phyloP scores from a whole-genome alignment of 1,140 invertebrate genomes.

The Helicoverpa zea region DNA sequence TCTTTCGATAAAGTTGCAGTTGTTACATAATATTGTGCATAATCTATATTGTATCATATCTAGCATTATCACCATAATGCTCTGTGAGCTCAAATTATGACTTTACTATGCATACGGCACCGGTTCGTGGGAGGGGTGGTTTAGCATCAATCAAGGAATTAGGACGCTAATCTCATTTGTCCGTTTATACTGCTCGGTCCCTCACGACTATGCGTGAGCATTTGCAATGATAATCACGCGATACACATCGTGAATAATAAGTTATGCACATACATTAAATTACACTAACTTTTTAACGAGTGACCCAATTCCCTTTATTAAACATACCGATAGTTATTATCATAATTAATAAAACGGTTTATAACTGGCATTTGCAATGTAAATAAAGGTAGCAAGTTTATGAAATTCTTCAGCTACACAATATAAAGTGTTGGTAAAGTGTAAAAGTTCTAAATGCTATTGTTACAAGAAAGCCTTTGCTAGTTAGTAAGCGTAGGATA shows the following conservation, averaged over 20 bases:
- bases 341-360: too few species aligned
- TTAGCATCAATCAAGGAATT: slow-evolving; percentile 80
- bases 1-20: neutral
- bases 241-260: slow-evolving; percentile 45
- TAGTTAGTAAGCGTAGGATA: too few species aligned
- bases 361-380: too few species aligned
- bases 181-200: slow-evolving; percentile 65
- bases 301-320: neutral
- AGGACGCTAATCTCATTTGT: slow-evolving; percentile 78
- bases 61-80: slow-evolving; percentile 36
- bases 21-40: neutral
- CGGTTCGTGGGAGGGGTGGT: slow-evolving; percentile 66
- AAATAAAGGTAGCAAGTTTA: too few species aligned
- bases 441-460: too few species aligned
- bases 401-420: too few species aligned
- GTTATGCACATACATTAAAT: slow-evolving; percentile 22
- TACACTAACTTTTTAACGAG: slow-evolving; percentile 30
- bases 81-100: slow-evolving; percentile 58
- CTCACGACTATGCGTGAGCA: slow-evolving; percentile 59
- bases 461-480: too few species aligned
- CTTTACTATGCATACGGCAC: slow-evolving; percentile 64
- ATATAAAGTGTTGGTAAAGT: too few species aligned
- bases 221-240: slow-evolving; percentile 55
- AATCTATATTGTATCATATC: slow-evolving; percentile 23
- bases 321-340: too few species aligned